A percentile compares a stretch with the other conserved stretches of the same genome.
Evolutionary conservation across 1,140 invertebrate species (phyloP).

Genomic region (Drosophila suzukii): DNA sequence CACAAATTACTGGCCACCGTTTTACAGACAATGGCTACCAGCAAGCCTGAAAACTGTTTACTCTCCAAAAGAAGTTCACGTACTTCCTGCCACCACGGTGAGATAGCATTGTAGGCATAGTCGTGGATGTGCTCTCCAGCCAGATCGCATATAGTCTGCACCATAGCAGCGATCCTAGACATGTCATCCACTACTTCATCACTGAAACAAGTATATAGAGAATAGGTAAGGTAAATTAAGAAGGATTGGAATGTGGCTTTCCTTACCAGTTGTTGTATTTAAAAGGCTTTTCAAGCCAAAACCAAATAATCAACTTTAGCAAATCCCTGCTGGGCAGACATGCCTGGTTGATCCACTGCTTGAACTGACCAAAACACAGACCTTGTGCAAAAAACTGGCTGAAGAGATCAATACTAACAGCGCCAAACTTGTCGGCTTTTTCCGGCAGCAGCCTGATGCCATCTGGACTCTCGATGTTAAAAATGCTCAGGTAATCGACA

Average conservation of each 20-base stretch:
- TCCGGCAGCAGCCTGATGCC: conserved; percentile 45
- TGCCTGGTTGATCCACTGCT: conserved; percentile 45
- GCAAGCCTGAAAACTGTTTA: conserved; percentile 89
- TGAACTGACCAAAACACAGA: conserved; percentile 68
- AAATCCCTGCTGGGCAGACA: conserved; percentile 70
- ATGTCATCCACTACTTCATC: conserved; percentile 82
- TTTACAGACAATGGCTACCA: conserved; percentile 91
- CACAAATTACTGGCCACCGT: conserved; percentile 87
- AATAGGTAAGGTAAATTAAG: not conserved
- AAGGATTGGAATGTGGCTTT: not conserved
- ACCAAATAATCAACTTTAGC: conserved; percentile 72
- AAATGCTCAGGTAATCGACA: conserved; percentile 74
- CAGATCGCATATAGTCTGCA: conserved; percentile 70
- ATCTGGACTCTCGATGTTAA: conserved; percentile 59
- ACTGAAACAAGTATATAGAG: conserved; percentile 37
- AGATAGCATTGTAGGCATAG: conserved; percentile 88
- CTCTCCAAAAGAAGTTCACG: conserved; percentile 89
- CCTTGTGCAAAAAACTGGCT: conserved; percentile 61
- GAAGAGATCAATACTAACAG: conserved; percentile 69
- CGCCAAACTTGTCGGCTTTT: conserved; percentile 57
- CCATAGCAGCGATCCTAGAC: conserved; percentile 74
- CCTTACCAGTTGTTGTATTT: conserved; percentile 71
- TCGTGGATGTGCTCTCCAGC: conserved; percentile 73
- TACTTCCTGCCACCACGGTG: conserved; percentile 90
- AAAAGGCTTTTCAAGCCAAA: conserved; percentile 80